Percentiles rank a stretch among this genome's conserved stretches.
These are phyloP conservation scores for Diuraphis noxia DNA, from an alignment of 1,140 invertebrate species.

Conservation along the genomic window DNA sequence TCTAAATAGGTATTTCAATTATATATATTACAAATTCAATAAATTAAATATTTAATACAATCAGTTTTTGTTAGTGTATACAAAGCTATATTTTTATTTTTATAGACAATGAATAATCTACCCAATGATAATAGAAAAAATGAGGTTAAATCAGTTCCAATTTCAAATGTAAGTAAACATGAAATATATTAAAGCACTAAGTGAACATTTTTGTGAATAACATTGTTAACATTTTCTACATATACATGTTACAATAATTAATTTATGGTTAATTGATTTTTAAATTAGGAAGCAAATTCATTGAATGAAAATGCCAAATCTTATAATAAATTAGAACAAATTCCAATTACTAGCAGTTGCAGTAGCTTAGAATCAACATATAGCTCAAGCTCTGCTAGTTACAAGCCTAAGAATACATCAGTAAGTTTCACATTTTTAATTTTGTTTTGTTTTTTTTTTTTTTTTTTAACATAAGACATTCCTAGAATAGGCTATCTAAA, in stretches of 20 bases:
- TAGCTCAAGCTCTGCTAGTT: conserved; percentile 10
- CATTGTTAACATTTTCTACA: neutral
- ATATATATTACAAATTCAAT: no score
- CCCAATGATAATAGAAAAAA: neutral
- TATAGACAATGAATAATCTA: neutral
- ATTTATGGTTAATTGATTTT: neutral
- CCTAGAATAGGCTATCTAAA: no score
- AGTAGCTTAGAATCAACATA: conserved; percentile 48
- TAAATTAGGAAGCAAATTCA: neutral
- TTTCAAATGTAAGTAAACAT: neutral
- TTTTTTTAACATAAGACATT: no score
- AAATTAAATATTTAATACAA: no score
- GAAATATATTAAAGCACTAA: neutral
- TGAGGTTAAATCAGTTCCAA: neutral
- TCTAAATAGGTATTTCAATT: no score
- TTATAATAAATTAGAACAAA: neutral
- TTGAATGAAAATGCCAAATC: neutral
- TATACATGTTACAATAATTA: neutral
- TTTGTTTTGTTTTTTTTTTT: no score
- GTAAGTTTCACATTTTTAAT: neutral
- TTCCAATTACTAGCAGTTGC: conserved; percentile 36
- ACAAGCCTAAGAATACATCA: neutral
- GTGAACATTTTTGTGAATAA: neutral
- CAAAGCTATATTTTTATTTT: no score
- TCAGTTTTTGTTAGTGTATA: no score